Conservation (phyloP, 2,797 vertebrate species). For the Danio choprae region DNA sequence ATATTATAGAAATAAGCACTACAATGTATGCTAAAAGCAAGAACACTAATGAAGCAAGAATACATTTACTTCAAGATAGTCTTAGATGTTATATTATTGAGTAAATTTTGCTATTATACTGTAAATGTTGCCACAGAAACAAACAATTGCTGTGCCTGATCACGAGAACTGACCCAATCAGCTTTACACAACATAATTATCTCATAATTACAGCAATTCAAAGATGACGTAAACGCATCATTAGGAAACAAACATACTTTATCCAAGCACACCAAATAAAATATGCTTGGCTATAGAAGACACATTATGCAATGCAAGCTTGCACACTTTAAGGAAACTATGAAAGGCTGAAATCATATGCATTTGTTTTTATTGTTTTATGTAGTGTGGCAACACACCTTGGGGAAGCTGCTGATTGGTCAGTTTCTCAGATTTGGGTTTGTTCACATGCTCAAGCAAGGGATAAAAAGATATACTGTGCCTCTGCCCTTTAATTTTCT, state of each 20-base stretch:
- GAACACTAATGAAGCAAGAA: too few species aligned
- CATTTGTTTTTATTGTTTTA: background rate
- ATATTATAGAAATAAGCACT: too few species aligned
- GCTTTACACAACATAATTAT: background rate
- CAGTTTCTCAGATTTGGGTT: too few species aligned
- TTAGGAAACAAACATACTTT: background rate
- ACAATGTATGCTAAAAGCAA: too few species aligned
- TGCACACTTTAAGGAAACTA: background rate
- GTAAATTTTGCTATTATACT: background rate
- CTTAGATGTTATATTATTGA: background rate
- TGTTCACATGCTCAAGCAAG: too few species aligned
- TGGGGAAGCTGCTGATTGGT: too few species aligned
- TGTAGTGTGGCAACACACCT: too few species aligned
- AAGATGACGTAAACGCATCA: background rate
- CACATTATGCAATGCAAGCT: background rate
- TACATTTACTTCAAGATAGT: background rate
- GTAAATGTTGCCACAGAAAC: background rate
- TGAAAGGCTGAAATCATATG: background rate
- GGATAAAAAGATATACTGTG: too few species aligned
- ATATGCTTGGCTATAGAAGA: background rate
- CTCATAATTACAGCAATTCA: background rate
- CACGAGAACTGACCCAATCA: background rate
- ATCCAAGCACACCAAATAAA: background rate
- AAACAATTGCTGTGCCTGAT: background rate
- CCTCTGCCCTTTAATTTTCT: too few species aligned